Base-by-base conservation (phyloP, 2,797 vertebrate genomes). In the Aselliscus stoliczkanus region DNA sequence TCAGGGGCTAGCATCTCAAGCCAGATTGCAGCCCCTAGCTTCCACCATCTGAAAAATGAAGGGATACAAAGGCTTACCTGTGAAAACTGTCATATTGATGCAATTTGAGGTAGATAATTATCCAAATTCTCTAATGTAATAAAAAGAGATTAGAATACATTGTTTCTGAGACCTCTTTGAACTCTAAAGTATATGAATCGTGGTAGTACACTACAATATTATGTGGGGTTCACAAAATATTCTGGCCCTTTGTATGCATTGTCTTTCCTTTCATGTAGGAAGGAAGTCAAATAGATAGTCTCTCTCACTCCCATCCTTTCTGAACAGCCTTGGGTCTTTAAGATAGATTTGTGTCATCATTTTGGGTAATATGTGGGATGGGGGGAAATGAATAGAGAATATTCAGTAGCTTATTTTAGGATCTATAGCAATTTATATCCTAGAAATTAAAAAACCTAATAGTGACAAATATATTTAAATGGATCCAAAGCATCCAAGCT, bases 371-470 rank as follows among this genome's bases (percentile, higher is more conserved):
- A 69, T 13, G 54, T 94, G 56, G 65, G 93, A 84, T 84, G 94
- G 21, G 15, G 88, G 85, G 67, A 93, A 87, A 94, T 82, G 52
- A 90, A 85, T 27, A 75, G 23, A 83, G 79, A 96, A 54, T 94
- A 89, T 83, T 91, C 87, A 76, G 64, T 65, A 80, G 50, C 37
- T 88, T 96, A 91, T 94, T 96, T 95, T 83, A 64, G 21, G 70
- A 44, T 60, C 17, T 25, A n/a, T 0, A 34, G 29, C 27, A 92
- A 86, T 70, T 86, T 83, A 93, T 58, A 64, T 39, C 37, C 62
- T 44, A 75, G 67, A 93, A 95, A 88, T 89, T 69, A 97, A 50
- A 91, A 95, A 94, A 93, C 7, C 44, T 79, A 90, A 91, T 75
- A 58, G 80, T 86, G 73, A 81, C 50, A 86, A 73, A 62, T 56